These are phyloP conservation scores for Drosophila burlai DNA, from an alignment of 1,140 invertebrate species.

Conservation along the genomic window DNA sequence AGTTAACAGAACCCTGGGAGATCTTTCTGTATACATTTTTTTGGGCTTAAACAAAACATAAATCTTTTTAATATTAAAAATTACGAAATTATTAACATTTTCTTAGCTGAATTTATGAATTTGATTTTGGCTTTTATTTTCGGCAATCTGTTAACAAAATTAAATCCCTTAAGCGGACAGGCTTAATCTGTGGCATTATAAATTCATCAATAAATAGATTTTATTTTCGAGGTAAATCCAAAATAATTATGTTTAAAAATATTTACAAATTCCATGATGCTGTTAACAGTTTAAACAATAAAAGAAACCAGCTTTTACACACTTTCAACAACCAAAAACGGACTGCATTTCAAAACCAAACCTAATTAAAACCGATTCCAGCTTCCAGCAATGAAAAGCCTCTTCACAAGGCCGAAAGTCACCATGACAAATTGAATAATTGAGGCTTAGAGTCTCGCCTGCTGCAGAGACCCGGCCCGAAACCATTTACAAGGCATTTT, in stretches of 20 bases:
- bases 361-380: neutral
- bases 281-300: too few species aligned
- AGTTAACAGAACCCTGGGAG: too few species aligned
- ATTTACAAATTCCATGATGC: neutral
- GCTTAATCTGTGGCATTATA: neutral
- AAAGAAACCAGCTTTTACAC: neutral
- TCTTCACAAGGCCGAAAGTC: neutral
- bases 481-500: constrained; percentile 3
- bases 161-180: neutral
- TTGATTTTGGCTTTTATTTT: too few species aligned
- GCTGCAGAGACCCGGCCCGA: neutral
- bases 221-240: neutral
- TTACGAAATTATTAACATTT: neutral
- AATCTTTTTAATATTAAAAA: too few species aligned
- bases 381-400: neutral
- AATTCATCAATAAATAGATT: neutral
- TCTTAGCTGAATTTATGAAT: neutral
- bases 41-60: too few species aligned
- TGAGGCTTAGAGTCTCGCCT: constrained; percentile 10
- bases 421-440: constrained; percentile 35
- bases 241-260: neutral
- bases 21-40: too few species aligned
- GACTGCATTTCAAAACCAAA: neutral
- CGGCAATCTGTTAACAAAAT: neutral
- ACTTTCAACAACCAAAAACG: neutral